Evolutionary conservation across 1,140 invertebrate species (phyloP).

Genomic region (Drosophila nigromelanica): DNA sequence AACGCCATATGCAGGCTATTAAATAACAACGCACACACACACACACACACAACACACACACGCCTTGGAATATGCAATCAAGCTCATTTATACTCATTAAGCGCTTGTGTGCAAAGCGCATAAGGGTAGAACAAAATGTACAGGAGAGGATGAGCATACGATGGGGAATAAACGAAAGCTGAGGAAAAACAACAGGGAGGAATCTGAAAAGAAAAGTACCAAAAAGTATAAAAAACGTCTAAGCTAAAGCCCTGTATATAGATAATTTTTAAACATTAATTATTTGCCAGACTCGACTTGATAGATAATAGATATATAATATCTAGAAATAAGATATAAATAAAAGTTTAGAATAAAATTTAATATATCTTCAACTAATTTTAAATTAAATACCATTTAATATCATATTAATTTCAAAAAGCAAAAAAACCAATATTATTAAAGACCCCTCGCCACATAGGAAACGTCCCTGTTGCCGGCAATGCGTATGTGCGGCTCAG

Average conservation of each 20-base stretch:
- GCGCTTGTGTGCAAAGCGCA: constrained; percentile 68
- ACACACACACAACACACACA: constrained; percentile 31
- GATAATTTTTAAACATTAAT: no score
- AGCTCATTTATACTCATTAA: constrained; percentile 82
- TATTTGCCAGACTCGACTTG: no score
- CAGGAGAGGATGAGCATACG: constrained; percentile 6
- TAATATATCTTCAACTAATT: no score
- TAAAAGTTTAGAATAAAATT: no score
- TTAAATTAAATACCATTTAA: background rate
- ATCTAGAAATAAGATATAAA: no score
- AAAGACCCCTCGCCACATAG: background rate
- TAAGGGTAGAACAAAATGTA: constrained; percentile 11
- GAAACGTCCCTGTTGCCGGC: constrained; percentile 39
- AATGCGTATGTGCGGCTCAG: constrained; percentile 38
- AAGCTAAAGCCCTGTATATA: no score
- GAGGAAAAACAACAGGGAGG: background rate
- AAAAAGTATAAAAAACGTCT: no score
- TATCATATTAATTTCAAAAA: background rate
- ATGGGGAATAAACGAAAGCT: background rate
- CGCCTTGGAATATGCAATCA: constrained; percentile 77
- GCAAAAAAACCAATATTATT: background rate
- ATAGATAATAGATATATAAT: no score
- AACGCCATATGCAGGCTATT: constrained; percentile 81
- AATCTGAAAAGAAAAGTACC: background rate
- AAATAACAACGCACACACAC: constrained; percentile 54